Percentiles rank a stretch among this genome's conserved stretches.
phyloP scores from a whole-genome alignment of 2,888 invertebrate genomes.

The Diaprepes abbreviatus region DNA sequence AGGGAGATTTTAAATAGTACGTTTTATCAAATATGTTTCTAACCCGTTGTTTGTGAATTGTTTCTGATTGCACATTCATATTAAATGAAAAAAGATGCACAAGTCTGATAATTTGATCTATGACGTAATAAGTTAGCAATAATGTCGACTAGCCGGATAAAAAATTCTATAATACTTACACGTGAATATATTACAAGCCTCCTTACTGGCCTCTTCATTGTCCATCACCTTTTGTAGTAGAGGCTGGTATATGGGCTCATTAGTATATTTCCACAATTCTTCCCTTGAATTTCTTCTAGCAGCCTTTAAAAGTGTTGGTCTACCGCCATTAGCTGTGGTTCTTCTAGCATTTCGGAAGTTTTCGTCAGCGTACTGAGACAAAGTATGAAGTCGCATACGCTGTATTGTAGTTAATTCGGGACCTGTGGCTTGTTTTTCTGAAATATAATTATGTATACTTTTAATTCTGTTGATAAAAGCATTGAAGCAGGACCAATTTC shows the following conservation, averaged over 20 bases:
- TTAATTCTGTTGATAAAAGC: no score
- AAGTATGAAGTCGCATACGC: conserved; percentile 82
- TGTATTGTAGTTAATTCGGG: conserved; percentile 71
- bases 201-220: conserved; percentile 79
- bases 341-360: conserved; percentile 75
- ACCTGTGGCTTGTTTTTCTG: conserved; percentile 39
- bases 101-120: no score
- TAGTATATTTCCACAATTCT: conserved; percentile 86
- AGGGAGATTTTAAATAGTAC: no score
- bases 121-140: no score
- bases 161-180: conserved; percentile 73
- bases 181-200: conserved; percentile 81
- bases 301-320: conserved; percentile 75
- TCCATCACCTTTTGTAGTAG: conserved; percentile 81
- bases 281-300: conserved; percentile 77
- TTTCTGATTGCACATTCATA: no score
- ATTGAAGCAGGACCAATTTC: no score
- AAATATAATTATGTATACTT: background rate
- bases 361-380: conserved; percentile 86
- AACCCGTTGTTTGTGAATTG: no score
- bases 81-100: no score
- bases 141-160: no score
- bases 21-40: no score
- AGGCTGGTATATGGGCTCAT: conserved; percentile 87
- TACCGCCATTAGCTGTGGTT: conserved; percentile 49